phyloP scores from a whole-genome alignment of 92 coral and sea anemone genomes.

The Paramuricea clavata region DNA sequence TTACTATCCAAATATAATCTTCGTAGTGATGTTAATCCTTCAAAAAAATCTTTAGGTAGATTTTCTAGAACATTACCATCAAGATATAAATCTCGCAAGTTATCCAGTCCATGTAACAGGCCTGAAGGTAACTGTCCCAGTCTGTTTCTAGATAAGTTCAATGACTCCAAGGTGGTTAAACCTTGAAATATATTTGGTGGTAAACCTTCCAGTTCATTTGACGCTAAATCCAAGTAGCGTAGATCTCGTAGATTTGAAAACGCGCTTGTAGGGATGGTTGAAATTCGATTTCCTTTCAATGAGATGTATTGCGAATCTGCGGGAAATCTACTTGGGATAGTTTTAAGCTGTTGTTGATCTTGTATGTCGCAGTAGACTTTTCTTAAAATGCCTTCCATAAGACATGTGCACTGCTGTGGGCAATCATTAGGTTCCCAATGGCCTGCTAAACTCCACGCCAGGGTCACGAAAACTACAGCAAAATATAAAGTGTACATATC shows the following conservation, averaged over 20 bases:
- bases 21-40: slow-evolving; percentile 77
- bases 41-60: slow-evolving; percentile 78
- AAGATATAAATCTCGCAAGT: slow-evolving; percentile 82
- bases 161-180: slow-evolving; percentile 72
- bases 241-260: slow-evolving; percentile 79
- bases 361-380: slow-evolving; percentile 62
- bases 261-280: slow-evolving; percentile 72
- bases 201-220: slow-evolving; percentile 78
- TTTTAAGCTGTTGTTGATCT: slow-evolving; percentile 45
- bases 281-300: slow-evolving; percentile 74
- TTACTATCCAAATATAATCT: slow-evolving; percentile 81
- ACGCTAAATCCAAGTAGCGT: slow-evolving; percentile 74
- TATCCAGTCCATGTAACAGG: slow-evolving; percentile 73
- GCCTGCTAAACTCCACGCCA: slow-evolving; percentile 3
- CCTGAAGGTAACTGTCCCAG: slow-evolving; percentile 79
- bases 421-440: slow-evolving; percentile 15
- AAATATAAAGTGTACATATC: slow-evolving; percentile 9
- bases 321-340: slow-evolving; percentile 81
- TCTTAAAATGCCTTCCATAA: not conserved
- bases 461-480: slow-evolving; percentile 10
- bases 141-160: slow-evolving; percentile 81
- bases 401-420: slow-evolving; percentile 25
- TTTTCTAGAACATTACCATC: slow-evolving; percentile 78
- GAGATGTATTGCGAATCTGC: slow-evolving; percentile 70
- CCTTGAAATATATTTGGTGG: slow-evolving; percentile 87